These are phyloP conservation scores for Poecilus cupreus DNA, from an alignment of 2,888 invertebrate genomes.

Conservation along the genomic window DNA sequence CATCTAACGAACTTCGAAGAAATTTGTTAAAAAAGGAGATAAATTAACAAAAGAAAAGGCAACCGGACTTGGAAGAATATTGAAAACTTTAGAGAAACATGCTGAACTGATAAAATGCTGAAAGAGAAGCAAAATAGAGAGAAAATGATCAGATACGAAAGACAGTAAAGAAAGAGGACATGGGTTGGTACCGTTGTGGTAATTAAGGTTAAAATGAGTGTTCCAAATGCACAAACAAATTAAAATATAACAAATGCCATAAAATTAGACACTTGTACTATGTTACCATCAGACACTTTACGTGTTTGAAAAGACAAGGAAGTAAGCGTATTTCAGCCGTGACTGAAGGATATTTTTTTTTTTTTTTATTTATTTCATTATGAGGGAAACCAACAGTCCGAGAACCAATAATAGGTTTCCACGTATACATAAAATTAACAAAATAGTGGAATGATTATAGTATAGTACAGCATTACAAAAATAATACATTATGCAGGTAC, in stretches of 20 bases:
- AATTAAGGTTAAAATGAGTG: background rate
- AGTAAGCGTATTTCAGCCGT: too few species aligned
- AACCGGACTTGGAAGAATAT: too few species aligned
- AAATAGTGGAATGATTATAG: too few species aligned
- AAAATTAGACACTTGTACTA: constrained; percentile 1
- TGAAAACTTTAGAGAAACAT: background rate
- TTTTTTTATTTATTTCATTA: too few species aligned
- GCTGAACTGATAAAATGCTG: background rate
- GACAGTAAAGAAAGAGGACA: background rate
- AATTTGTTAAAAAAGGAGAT: background rate
- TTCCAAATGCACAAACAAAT: background rate
- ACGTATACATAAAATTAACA: too few species aligned
- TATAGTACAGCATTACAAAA: too few species aligned
- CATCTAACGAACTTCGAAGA: background rate
- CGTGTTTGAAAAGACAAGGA: too few species aligned
- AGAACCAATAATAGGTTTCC: too few species aligned
- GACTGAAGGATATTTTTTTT: too few species aligned
- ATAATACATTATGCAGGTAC: too few species aligned
- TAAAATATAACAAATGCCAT: background rate
- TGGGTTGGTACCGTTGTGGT: background rate
- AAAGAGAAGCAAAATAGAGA: background rate
- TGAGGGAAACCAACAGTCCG: too few species aligned
- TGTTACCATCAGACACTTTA: too few species aligned
- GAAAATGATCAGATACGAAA: background rate
- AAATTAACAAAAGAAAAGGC: background rate